phyloP scores from a whole-genome alignment of 2,888 invertebrate species.

The Acheta domesticus region DNA sequence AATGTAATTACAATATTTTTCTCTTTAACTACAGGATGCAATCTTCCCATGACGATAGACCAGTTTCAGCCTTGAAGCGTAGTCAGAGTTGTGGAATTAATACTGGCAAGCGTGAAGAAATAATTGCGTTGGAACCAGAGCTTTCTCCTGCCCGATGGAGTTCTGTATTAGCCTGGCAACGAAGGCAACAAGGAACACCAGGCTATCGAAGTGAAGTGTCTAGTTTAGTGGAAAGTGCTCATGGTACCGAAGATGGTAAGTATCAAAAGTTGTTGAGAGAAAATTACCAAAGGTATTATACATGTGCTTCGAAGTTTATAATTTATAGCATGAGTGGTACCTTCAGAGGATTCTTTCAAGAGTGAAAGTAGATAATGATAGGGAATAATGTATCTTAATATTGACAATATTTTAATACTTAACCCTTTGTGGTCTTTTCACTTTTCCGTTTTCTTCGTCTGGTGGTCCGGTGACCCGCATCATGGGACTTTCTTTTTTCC shows the following conservation, averaged over 20 bases:
- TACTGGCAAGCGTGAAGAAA: neutral
- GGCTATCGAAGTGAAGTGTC: constrained; percentile 42
- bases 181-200: constrained; percentile 36
- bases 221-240: constrained; percentile 42
- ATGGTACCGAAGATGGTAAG: constrained; percentile 43
- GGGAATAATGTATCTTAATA: neutral
- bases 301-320: too few relatives aligned
- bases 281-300: too few relatives aligned
- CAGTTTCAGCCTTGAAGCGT: constrained; percentile 12
- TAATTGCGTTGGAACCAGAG: constrained; percentile 4
- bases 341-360: too few relatives aligned
- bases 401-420: neutral
- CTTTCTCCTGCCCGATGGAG: constrained; percentile 35
- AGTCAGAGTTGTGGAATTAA: constrained; percentile 28
- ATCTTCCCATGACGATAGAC: neutral
- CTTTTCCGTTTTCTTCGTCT: too few relatives aligned
- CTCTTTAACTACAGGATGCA: neutral
- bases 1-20: neutral
- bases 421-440: too few relatives aligned
- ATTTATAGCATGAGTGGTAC: too few relatives aligned
- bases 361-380: too few relatives aligned
- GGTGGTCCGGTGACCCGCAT: too few relatives aligned
- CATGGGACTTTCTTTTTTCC: too few relatives aligned
- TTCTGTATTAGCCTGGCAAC: constrained; percentile 36
- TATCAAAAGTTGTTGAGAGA: neutral